phyloP scores from a whole-genome alignment of 2,888 invertebrate species.

The Gandaritis pyraliata region DNA sequence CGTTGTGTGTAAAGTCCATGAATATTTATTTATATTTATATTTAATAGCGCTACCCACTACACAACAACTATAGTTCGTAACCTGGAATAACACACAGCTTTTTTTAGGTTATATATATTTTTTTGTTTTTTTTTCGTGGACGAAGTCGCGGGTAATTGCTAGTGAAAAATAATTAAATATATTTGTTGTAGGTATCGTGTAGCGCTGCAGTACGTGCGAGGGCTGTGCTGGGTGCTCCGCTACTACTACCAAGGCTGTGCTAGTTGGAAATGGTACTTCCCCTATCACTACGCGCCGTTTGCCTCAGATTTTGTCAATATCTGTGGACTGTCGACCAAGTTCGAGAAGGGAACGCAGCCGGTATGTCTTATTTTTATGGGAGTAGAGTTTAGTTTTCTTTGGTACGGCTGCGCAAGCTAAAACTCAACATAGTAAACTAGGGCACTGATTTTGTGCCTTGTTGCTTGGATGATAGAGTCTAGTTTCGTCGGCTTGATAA shows the following conservation, averaged over 20 bases:
- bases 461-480: not conserved
- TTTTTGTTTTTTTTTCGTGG: too few species aligned
- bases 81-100: too few species aligned
- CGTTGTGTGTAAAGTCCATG: too few species aligned
- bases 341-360: constrained; percentile 96
- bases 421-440: too few species aligned
- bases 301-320: constrained; percentile 98
- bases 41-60: too few species aligned
- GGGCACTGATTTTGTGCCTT: not conserved
- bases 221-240: constrained; percentile 99
- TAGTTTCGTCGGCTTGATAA: not conserved
- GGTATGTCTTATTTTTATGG: constrained; percentile 78
- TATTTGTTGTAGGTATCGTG: constrained; percentile 87
- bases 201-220: constrained; percentile 96
- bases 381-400: not conserved
- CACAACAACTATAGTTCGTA: too few species aligned
- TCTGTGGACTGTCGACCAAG: constrained; percentile 92
- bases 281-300: constrained; percentile 99
- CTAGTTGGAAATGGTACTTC: constrained; percentile 99
- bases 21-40: too few species aligned
- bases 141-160: too few species aligned
- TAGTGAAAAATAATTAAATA: too few species aligned
- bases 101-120: too few species aligned
- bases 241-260: constrained; percentile 99
- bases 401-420: not conserved